Base-by-base conservation (phyloP, 2,797 vertebrate species). In the Catamblyrhynchus diadema region DNA sequence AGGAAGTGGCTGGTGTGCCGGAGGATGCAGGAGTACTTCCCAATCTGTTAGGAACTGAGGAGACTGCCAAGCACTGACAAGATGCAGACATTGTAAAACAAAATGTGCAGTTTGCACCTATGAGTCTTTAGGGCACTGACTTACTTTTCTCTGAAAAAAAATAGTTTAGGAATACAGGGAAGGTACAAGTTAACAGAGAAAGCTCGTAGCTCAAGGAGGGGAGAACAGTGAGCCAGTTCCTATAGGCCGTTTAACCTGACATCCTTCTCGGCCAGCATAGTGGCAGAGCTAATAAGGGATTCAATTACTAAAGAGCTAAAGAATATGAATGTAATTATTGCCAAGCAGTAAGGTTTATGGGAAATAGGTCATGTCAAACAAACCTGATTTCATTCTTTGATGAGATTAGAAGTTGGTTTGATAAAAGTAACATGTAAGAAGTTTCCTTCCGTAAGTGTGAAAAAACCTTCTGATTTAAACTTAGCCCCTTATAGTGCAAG, bases 251-350 rank as follows among this genome's bases (percentile, higher is more conserved):
- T 93, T 88, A 95, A 88, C 64, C 84, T 87, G 72, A 83, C 8
- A 9, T 93, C 50, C 42, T 95, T 96, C 67, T 54, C 0, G 0
- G 67, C 45, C 74, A 78, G 19, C 24, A 37, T 47, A 69, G 81
- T 48, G 57, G 64, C 67, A 80, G 69, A 78, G 20, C 57, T 91
- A 85, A 87, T 95, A 71, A 27, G 37, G 69, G 86, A 89, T 93
- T 94, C 84, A 92, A 83, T 96, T 96, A 95, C 92, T 89, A 81
- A 81, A 47, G 61, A 89, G 45, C 62, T 93, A 66, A 90, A 93
- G 20, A 25, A 78, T 78, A 51, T 90, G 65, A 78, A 81, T 74
- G 78, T 82, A 92, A 94, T 95, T 95, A 95, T 77, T 97, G 72
- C 72, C 69, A 87, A 59, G 72, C 67, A 83, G 64, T 77, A 72